These are phyloP conservation scores for Phengaris alcon DNA, from an alignment of 2,888 invertebrate species.

Conservation along the genomic window DNA sequence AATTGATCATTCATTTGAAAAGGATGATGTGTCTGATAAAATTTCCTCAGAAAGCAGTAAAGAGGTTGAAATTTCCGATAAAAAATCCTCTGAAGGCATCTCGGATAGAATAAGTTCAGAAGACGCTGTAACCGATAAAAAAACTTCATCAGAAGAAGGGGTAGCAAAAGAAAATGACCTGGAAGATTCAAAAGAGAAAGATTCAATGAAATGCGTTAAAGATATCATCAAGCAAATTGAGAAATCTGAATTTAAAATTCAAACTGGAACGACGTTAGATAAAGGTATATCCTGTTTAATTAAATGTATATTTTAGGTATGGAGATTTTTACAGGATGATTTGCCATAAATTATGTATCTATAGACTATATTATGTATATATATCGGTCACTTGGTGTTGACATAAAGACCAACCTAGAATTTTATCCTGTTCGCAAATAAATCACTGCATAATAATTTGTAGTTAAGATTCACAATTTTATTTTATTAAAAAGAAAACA, in stretches of 20 bases:
- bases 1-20: constrained; percentile 64
- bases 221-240: constrained; percentile 44
- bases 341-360: too few relatives aligned
- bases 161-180: constrained; percentile 49
- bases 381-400: too few relatives aligned
- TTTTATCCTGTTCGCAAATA: too few relatives aligned
- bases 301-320: too few relatives aligned
- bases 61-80: constrained; percentile 73
- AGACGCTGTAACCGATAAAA: constrained; percentile 75
- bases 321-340: too few relatives aligned
- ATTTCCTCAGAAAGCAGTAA: constrained; percentile 76
- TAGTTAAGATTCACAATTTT: too few relatives aligned
- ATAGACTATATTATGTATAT: too few relatives aligned
- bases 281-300: constrained; percentile 48
- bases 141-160: constrained; percentile 73
- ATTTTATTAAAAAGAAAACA: too few relatives aligned
- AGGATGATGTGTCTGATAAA: constrained; percentile 72
- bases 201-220: constrained; percentile 43
- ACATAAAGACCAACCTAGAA: too few relatives aligned
- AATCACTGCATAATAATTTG: too few relatives aligned
- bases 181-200: constrained; percentile 48
- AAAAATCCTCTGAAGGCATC: constrained; percentile 74
- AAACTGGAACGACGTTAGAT: constrained; percentile 52
- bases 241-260: constrained; percentile 45
- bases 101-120: constrained; percentile 75